These are phyloP conservation scores for Margaritifera margaritifera DNA, from an alignment of 2,888 invertebrate species.

Conservation along the genomic window DNA sequence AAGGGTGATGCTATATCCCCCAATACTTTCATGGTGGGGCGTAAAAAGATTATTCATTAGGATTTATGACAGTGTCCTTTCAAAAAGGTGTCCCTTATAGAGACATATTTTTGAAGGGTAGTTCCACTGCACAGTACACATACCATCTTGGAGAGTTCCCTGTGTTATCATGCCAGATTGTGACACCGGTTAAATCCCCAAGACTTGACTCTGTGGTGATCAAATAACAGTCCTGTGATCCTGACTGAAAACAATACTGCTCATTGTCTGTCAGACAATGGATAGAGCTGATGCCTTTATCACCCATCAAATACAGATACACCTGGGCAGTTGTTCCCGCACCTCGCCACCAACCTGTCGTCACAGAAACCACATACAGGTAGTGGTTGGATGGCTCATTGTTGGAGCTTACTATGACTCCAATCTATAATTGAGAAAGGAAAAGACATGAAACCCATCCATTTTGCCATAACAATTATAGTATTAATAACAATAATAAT, in stretches of 20 bases:
- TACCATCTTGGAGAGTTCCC: conserved; percentile 63
- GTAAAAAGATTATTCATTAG: too few relatives aligned
- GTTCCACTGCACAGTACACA: neutral
- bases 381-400: conserved; percentile 41
- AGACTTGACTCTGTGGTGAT: conserved; percentile 49
- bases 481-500: too few relatives aligned
- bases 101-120: too few relatives aligned
- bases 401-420: conserved; percentile 47
- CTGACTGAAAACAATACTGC: conserved; percentile 47
- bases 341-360: conserved; percentile 60
- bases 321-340: conserved; percentile 62
- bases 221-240: conserved; percentile 64
- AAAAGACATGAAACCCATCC: too few relatives aligned
- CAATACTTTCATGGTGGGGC: too few relatives aligned
- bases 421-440: conserved; percentile 37
- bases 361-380: conserved; percentile 57
- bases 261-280: conserved; percentile 33
- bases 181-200: conserved; percentile 50
- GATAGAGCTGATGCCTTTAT: conserved; percentile 31
- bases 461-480: too few relatives aligned
- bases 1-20: too few relatives aligned
- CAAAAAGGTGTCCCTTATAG: too few relatives aligned
- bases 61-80: neutral
- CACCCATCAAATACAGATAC: conserved; percentile 46
- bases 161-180: conserved; percentile 63